A percentile compares a stretch with the other conserved stretches of the same genome.
Evolutionary conservation across 2,888 invertebrate genomes (phyloP).

Genomic region (Andrena hattorfiana): DNA sequence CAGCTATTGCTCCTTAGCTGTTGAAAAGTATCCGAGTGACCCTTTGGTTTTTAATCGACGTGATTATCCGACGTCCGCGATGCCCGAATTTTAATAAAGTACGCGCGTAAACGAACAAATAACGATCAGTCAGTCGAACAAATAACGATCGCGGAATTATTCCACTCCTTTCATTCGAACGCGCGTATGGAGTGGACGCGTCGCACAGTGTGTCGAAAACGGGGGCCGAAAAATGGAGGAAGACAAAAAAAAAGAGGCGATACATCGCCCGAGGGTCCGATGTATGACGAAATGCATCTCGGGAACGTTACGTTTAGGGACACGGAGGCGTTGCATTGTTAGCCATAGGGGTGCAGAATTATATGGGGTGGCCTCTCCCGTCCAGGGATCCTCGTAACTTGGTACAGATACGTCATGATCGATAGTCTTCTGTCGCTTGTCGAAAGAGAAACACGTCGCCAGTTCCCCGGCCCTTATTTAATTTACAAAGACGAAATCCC

Average conservation of each 20-base stretch:
- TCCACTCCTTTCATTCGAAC: not conserved
- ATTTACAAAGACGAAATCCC: conserved; percentile 9
- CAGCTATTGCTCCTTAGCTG: not conserved
- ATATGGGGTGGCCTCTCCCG: conserved; percentile 71
- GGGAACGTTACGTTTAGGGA: conserved; percentile 72
- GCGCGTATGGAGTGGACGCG: not conserved
- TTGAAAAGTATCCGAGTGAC: not conserved
- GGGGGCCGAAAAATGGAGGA: not conserved
- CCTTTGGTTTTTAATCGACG: not conserved
- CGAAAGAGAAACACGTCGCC: conserved; percentile 71
- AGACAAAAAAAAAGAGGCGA: conserved; percentile 42
- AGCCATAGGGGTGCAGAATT: conserved; percentile 78
- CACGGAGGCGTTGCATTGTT: conserved; percentile 79
- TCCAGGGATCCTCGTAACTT: conserved; percentile 74
- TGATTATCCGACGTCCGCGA: not conserved
- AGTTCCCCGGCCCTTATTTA: not conserved
- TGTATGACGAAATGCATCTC: conserved; percentile 77
- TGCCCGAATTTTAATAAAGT: not conserved
- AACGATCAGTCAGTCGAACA: no score
- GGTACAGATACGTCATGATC: conserved; percentile 80
- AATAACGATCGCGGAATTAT: conserved; percentile 24
- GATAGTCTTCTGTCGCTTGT: conserved; percentile 76
- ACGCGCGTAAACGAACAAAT: not conserved
- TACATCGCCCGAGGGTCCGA: conserved; percentile 62
- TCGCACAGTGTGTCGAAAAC: conserved; percentile 22